These are phyloP conservation scores for Dasypogon diadema DNA, from an alignment of 2,888 invertebrate genomes.

Conservation along the genomic window DNA sequence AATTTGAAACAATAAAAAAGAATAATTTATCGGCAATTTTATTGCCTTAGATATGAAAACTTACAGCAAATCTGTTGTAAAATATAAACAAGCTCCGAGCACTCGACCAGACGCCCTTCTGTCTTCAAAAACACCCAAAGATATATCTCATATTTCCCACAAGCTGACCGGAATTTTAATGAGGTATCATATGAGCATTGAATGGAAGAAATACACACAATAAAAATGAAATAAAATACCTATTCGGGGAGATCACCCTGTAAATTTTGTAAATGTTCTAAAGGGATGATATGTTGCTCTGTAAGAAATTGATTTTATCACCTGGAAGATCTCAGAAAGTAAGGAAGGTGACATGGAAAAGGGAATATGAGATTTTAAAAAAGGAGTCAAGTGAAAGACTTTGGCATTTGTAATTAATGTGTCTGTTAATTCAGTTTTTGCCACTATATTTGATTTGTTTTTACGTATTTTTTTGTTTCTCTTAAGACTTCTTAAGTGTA, in stretches of 20 bases:
- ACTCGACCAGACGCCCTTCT: conserved; percentile 43
- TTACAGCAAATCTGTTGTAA: conserved; percentile 7
- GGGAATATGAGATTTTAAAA: no score
- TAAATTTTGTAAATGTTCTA: conserved; percentile 31
- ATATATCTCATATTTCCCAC: conserved; percentile 40
- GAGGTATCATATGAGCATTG: neutral
- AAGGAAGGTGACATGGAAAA: no score
- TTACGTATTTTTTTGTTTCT: no score
- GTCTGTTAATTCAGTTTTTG: no score
- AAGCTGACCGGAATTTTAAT: conserved; percentile 36
- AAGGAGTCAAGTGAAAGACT: no score
- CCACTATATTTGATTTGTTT: no score
- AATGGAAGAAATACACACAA: conserved; percentile 4
- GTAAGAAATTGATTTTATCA: conserved; percentile 9
- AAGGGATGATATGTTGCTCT: conserved; percentile 23
- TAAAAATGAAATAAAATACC: conserved; percentile 43
- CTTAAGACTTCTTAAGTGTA: no score
- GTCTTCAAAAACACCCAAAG: conserved; percentile 6
- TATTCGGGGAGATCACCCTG: conserved; percentile 40
- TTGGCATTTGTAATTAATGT: no score
- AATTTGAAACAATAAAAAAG: conserved; percentile 44
- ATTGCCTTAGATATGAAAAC: conserved; percentile 12
- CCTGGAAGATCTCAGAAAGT: neutral
- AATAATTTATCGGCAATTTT: conserved; percentile 42
- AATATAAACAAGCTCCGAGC: conserved; percentile 11